These are phyloP conservation scores for Acrocephalus kingi DNA, from an alignment of 2,113 vertebrate genomes.

Conservation along the genomic window DNA sequence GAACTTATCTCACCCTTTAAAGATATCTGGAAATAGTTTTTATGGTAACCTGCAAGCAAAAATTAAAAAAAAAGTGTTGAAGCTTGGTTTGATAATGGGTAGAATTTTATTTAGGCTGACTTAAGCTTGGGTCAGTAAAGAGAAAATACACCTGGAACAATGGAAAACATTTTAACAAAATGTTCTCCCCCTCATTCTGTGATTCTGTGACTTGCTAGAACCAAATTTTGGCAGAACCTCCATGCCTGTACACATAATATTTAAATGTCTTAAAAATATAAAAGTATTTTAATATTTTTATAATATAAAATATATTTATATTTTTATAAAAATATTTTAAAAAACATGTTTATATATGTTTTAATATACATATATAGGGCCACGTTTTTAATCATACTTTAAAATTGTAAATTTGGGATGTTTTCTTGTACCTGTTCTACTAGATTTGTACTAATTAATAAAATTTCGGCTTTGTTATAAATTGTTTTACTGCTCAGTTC, in stretches of 20 bases:
- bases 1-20: background rate
- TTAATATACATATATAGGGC: rapidly evolving
- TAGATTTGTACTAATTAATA: background rate
- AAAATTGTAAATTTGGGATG: background rate
- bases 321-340: too few species aligned
- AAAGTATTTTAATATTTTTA: too few species aligned
- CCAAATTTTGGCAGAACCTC: background rate
- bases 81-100: background rate
- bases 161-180: background rate
- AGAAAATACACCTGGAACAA: background rate
- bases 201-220: background rate
- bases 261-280: too few species aligned
- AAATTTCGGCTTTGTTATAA: background rate
- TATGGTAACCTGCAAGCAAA: background rate
- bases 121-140: background rate
- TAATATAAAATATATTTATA: too few species aligned
- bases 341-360: background rate
- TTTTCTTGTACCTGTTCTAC: background rate
- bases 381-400: background rate
- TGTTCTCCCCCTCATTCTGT: background rate
- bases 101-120: background rate
- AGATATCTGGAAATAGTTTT: background rate
- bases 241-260: too few species aligned
- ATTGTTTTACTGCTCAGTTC: background rate
- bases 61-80: background rate